A percentile compares a stretch with the other conserved stretches of the same genome.
These are phyloP conservation scores for Clitarchus hookeri DNA, from an alignment of 2,888 invertebrate genomes.

Conservation along the genomic window DNA sequence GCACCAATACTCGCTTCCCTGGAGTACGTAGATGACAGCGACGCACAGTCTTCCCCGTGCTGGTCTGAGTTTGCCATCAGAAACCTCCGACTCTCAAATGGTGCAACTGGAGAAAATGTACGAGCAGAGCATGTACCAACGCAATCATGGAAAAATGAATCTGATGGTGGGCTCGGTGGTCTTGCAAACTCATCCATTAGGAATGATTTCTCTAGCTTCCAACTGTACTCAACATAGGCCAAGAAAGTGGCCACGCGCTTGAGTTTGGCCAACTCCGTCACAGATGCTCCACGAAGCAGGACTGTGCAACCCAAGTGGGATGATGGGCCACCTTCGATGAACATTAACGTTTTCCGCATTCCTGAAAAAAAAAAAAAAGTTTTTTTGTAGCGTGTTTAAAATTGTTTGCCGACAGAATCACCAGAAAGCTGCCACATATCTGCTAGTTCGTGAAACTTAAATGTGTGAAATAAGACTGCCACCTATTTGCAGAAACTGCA, in stretches of 20 bases:
- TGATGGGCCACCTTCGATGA: slow-evolving; percentile 87
- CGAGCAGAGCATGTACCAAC: not conserved
- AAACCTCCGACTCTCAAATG: not conserved
- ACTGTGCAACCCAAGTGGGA: slow-evolving; percentile 86
- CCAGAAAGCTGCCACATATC: too few relatives aligned
- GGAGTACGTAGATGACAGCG: not conserved
- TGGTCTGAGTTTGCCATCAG: not conserved
- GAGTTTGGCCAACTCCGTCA: slow-evolving; percentile 75
- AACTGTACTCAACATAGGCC: slow-evolving; percentile 86
- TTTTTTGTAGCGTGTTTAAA: too few relatives aligned
- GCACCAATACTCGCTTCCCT: not conserved
- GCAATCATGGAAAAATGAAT: slow-evolving; percentile 37
- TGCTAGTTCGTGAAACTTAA: too few relatives aligned
- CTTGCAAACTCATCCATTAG: slow-evolving; percentile 84
- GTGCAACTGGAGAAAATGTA: not conserved
- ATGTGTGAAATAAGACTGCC: too few relatives aligned
- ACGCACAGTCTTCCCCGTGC: not conserved
- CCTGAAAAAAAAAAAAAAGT: slow-evolving; percentile 52
- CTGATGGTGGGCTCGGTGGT: slow-evolving; percentile 58
- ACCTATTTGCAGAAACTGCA: too few relatives aligned
- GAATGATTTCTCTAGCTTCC: slow-evolving; percentile 90
- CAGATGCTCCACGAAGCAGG: slow-evolving; percentile 70
- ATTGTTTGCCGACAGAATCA: too few relatives aligned
- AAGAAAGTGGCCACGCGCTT: slow-evolving; percentile 83
- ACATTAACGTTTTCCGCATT: slow-evolving; percentile 84